phyloP scores from a whole-genome alignment of 2,113 vertebrate species.

The Chauna torquata region DNA sequence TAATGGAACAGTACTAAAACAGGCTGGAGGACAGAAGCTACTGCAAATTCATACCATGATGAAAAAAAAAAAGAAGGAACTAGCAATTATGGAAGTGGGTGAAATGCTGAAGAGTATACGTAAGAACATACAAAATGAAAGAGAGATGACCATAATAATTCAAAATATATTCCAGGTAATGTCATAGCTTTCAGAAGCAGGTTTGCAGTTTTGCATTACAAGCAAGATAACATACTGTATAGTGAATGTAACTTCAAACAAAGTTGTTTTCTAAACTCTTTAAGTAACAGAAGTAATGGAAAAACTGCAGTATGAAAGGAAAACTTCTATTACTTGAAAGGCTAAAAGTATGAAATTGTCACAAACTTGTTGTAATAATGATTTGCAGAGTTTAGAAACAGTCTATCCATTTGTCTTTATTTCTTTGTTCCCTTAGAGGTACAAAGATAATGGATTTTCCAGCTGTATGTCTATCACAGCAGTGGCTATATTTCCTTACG shows the following conservation, averaged over 20 bases:
- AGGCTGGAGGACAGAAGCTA: constrained; percentile 7
- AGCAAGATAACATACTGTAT: background rate
- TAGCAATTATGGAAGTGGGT: background rate
- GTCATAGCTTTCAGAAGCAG: background rate
- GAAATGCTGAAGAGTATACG: background rate
- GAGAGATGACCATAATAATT: constrained; percentile 22
- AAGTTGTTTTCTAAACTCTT: background rate
- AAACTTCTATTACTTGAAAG: background rate
- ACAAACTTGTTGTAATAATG: background rate
- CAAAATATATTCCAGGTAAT: constrained; percentile 78
- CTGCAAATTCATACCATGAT: background rate
- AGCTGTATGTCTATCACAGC: background rate
- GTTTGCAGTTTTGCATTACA: background rate
- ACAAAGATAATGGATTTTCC: background rate
- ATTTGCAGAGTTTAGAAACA: background rate
- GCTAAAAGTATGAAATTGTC: background rate
- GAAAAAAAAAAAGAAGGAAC: background rate
- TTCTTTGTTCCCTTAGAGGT: background rate
- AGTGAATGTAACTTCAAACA: background rate
- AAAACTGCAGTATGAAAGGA: background rate
- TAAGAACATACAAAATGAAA: constrained; percentile 32
- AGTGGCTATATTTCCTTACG: background rate
- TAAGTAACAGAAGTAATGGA: background rate
- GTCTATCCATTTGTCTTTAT: background rate
- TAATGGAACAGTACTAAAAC: constrained; percentile 67